These are phyloP conservation scores for Drosophila melanogaster DNA, from an alignment of 1,140 invertebrate genomes.

Conservation along the genomic window Release_6_plus_ISO1_MT NT_037436.4:10503001-10503500, in stretches of 20 bases:
- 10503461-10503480: slow-evolving; percentile 52
- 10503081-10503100: slow-evolving; percentile 23
- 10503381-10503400: slow-evolving; percentile 11
- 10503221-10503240: no score
- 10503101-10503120: not conserved
- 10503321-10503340: no score
- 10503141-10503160: slow-evolving; percentile 3
- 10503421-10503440: slow-evolving; percentile 12
- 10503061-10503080: slow-evolving; percentile 37
- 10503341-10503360: not conserved
- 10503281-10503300: no score
- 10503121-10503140: not conserved
- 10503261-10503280: no score
- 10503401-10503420: slow-evolving; percentile 23
- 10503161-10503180: not conserved
- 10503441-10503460: slow-evolving; percentile 32
- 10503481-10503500: slow-evolving; percentile 60
- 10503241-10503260: no score
- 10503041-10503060: slow-evolving; percentile 41
- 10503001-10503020: slow-evolving; percentile 40
- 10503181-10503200: not conserved
- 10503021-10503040: slow-evolving; percentile 40
- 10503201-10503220: no score
- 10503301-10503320: not conserved
- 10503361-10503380: not conserved